A percentile compares a stretch with the other conserved stretches of the same genome.
Conservation (phyloP, 2,797 vertebrate genomes). For the Syngnathus rostellatus region DNA sequence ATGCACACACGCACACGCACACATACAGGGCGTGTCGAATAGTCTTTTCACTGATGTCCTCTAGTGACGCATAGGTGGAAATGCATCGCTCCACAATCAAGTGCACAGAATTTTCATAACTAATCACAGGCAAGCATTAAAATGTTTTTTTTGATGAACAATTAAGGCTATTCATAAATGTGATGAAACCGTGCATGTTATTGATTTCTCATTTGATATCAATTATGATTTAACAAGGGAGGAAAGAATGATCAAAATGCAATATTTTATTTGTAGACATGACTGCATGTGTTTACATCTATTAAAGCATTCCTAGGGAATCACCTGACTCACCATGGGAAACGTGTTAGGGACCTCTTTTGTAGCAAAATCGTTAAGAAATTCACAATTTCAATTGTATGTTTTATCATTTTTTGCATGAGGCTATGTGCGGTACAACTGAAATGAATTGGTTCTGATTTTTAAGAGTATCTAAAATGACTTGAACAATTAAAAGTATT, state of each 20-base stretch:
- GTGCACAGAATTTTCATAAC: not conserved
- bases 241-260: not conserved
- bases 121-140: not conserved
- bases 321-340: not conserved
- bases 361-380: not conserved
- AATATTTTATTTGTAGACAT: not conserved
- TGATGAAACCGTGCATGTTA: not conserved
- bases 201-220: no score
- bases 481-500: not conserved
- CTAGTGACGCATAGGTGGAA: conserved; percentile 48
- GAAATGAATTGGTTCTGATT: not conserved
- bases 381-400: not conserved
- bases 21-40: conserved; percentile 49
- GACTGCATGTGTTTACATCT: not conserved
- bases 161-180: not conserved
- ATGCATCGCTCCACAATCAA: conserved; percentile 26
- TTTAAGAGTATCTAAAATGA: not conserved
- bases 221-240: no score
- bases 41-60: conserved; percentile 37
- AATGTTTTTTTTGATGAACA: not conserved
- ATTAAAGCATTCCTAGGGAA: not conserved
- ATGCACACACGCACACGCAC: not conserved
- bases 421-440: not conserved
- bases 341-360: not conserved
- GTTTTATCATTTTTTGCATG: no score